These are phyloP conservation scores for Cynopterus brachyotis DNA, from an alignment of 2,113 vertebrate genomes.

Conservation along the genomic window DNA sequence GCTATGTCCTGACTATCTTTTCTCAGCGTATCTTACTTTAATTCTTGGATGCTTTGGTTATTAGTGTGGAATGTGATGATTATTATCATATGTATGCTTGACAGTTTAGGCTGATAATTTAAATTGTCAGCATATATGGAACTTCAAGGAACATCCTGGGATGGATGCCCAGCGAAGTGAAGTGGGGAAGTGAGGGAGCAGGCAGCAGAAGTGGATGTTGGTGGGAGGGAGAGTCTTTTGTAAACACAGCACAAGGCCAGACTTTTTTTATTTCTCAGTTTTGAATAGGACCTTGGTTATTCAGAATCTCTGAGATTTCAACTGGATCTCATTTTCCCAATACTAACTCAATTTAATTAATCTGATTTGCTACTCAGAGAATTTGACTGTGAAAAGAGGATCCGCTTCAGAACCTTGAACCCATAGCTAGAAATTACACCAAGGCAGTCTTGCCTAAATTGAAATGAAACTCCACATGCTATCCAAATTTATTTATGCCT, in stretches of 20 bases:
- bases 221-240: neutral
- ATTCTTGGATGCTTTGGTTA: neutral
- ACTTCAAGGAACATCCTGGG: conserved; percentile 19
- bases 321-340: neutral
- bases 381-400: neutral
- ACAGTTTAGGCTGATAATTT: neutral
- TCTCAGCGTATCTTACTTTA: conserved; percentile 2
- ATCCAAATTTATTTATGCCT: neutral
- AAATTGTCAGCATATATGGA: neutral
- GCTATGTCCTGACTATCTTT: conserved; percentile 29
- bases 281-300: neutral
- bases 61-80: neutral
- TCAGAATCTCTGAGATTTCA: neutral
- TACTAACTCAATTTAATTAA: neutral
- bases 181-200: neutral
- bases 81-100: neutral
- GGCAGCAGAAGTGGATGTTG: neutral
- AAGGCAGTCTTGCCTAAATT: neutral
- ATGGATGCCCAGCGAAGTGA: neutral
- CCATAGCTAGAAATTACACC: neutral
- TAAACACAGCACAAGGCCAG: neutral
- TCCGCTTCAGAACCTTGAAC: neutral
- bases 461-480: neutral
- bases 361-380: neutral
- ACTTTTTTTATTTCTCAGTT: neutral